Base-by-base conservation (phyloP, 2,888 invertebrate genomes). In the Lithophane ornitopus region DNA sequence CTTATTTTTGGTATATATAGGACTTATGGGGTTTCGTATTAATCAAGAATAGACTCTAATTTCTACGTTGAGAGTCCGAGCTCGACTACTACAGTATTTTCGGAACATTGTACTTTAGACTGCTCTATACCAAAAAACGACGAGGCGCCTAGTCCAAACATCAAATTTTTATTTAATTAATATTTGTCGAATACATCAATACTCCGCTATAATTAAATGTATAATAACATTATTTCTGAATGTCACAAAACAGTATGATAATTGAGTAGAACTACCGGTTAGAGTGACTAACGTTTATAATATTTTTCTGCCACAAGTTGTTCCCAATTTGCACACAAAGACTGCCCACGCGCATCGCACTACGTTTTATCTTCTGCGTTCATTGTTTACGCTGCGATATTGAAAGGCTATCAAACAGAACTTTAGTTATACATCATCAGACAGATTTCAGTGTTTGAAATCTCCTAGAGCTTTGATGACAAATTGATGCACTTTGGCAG, bases 251-350 rank as follows among this genome's bases (percentile, higher is more conserved):
- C 74, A 73, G 41, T 49, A 85, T 83, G 72, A 76, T 88, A 80
- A 86, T 82, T 70, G 74, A 84, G 65, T 85, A 68, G 78, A 71
- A 85, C 85, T 86, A 80, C 85, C 84, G 78, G 81, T 84, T 84
- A 52, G 19, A 70, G 73, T 90, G 90, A 90, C 85, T 90, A 89
- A 90, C 75, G 84, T 78, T 71, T 72, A 78, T 85, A 79, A 87
- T 89, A 89, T 90, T 90, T 87, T 87, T 85, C 79, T 87, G 72
- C 81, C 70, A 82, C 82, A 81, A 78, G 59, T 81, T 87, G 85
- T 85, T 87, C 85, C 84, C 71, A 89, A 90, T 91, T 89, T 87
- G 91, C 90, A 89, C 89, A 90, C 91, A 90, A 90, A 87, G 88
- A 72, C 80, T 84, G 85, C 91, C 91, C 90, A 91, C 91, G 88